Conservation (phyloP, 1,140 invertebrate genomes). For the Papilio machaon region DNA sequence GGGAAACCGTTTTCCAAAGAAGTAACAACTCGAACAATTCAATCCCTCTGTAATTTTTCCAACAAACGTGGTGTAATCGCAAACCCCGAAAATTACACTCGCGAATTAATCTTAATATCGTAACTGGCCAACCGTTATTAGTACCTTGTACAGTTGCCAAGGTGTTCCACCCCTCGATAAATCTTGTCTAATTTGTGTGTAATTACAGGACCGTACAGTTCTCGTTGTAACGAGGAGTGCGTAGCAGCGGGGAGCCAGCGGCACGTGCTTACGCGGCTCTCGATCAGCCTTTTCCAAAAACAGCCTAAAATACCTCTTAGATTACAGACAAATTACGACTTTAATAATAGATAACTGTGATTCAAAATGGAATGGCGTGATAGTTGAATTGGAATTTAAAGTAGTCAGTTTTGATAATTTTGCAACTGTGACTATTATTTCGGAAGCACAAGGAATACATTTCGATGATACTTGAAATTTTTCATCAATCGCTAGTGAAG, state of each 20-base stretch:
- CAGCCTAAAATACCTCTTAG: conserved; percentile 39
- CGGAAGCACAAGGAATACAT: conserved; percentile 57
- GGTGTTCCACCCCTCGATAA: conserved; percentile 81
- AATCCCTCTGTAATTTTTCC: conserved; percentile 13
- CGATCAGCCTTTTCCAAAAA: conserved; percentile 40
- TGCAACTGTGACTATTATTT: conserved; percentile 62
- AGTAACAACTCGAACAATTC: not conserved
- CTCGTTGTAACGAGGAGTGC: conserved; percentile 78
- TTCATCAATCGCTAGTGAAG: conserved; percentile 60
- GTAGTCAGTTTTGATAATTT: conserved; percentile 51
- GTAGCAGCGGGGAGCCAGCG: conserved; percentile 73
- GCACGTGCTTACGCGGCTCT: conserved; percentile 77
- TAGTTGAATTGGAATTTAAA: conserved; percentile 47
- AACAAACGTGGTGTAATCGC: conserved; percentile 13
- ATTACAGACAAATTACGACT: conserved; percentile 44
- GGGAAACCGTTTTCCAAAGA: conserved; percentile 23
- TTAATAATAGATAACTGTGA: conserved; percentile 26
- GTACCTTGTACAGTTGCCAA: conserved; percentile 80
- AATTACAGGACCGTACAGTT: conserved; percentile 79
- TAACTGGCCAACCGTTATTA: conserved; percentile 79
- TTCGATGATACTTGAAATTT: conserved; percentile 48
- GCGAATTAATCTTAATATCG: conserved; percentile 78
- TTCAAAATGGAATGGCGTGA: conserved; percentile 42
- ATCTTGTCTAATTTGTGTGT: conserved; percentile 82
- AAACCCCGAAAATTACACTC: conserved; percentile 51